phyloP scores from a whole-genome alignment of 2,113 vertebrate species.

The Sturnira hondurensis region DNA sequence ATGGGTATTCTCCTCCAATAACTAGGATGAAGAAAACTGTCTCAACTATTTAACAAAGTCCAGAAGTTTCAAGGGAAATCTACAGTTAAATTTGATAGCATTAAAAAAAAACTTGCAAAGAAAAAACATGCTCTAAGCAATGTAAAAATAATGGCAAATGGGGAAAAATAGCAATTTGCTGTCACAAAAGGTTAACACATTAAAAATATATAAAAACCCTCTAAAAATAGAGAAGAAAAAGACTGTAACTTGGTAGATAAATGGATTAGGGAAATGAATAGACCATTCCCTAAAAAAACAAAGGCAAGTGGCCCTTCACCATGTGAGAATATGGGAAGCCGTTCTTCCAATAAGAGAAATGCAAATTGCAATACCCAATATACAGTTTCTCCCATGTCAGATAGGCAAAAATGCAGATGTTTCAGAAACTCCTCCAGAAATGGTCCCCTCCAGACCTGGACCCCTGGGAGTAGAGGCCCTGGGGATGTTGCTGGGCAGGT shows the following conservation, averaged over 20 bases:
- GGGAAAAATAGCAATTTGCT: background rate
- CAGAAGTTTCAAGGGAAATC: constrained; percentile 4
- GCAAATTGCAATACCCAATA: constrained; percentile 39
- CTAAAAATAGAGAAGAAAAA: constrained; percentile 68
- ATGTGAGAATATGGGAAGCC: constrained; percentile 30
- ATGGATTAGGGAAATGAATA: constrained; percentile 54
- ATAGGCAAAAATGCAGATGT: constrained; percentile 35
- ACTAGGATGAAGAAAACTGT: constrained; percentile 3
- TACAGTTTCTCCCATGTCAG: constrained; percentile 37
- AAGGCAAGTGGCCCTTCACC: constrained; percentile 55
- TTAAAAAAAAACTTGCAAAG: background rate
- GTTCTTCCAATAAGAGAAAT: constrained; percentile 60
- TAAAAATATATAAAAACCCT: constrained; percentile 54
- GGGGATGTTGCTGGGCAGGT: background rate
- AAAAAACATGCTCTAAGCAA: background rate
- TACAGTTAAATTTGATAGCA: background rate
- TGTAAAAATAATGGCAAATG: background rate
- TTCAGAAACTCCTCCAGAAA: background rate
- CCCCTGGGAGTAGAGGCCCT: background rate
- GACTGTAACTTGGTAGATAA: constrained; percentile 43
- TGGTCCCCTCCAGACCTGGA: too few relatives aligned
- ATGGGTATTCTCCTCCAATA: constrained; percentile 43
- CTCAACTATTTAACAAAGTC: constrained; percentile 14
- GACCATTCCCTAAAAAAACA: constrained; percentile 62
- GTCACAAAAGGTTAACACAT: constrained; percentile 18